Base-by-base conservation (phyloP, 2,113 vertebrate species). In the Raja brachyura region DNA sequence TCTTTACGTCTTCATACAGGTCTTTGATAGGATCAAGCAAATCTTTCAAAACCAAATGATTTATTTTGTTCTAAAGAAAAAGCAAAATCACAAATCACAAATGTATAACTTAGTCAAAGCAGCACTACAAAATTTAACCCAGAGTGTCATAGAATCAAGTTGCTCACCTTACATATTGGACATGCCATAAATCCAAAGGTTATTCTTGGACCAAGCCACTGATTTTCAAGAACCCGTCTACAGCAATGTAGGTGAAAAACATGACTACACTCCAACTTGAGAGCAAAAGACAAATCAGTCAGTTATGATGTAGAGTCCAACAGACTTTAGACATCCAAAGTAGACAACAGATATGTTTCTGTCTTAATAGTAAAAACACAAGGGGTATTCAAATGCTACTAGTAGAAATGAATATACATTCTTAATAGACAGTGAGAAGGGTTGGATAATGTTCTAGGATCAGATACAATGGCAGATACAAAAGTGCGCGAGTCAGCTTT, bases 131-230 rank as follows among this genome's bases (percentile, higher is more conserved):
- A 68, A 39, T 13, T 59, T 48, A 92, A 39, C 25, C 20, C 63
- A 88, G 11, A 90, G 59, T 16, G 56, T 61, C 14, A 61, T 54
- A 1, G 18, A 76, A 48, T 83, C 20, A 10, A 31, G 59, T 81
- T 73, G 76, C 94, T 95, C 95, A 99, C 99, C 98, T 99, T 99
- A 95, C 99, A 99, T 94, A 99, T 99, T 56, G 99, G 98, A 96
- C 99, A 99, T 93, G 97, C 96, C 98, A 99, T 99, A 95, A 99
- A 99, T 14, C 99, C 99, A 68, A 99, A 99, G 0, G 99, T 99
- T 95, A 99, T 99, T 93, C 99, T 96, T 79, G 99, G 99, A 56
- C 99, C 99, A 56, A 99, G 97, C 99, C 99, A 99, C 93, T 98
- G 97, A 94, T 99, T 99, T 94, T 99, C 99, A 93, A 99, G 97